Base-by-base conservation (phyloP, 2,113 vertebrate species). In the Heterocephalus glaber region DNA sequence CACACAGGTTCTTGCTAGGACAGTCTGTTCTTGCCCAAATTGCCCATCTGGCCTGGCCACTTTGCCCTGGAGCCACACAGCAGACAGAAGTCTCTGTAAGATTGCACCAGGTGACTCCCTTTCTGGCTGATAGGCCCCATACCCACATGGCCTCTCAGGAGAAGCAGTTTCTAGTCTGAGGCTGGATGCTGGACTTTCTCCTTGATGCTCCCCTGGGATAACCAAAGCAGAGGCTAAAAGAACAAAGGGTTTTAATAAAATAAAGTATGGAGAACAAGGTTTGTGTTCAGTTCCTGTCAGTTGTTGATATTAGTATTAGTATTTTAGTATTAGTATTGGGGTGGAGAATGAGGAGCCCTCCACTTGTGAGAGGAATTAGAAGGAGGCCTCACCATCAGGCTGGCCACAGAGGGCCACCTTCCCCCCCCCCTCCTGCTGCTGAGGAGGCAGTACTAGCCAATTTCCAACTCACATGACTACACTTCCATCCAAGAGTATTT, bases 401-500 rank as follows among this genome's bases (percentile, higher is more conserved):
- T 77, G 76, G 82, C 60, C 90, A 30, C 72, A 22, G 52, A 70
- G 60, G 80, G 65, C 63, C 0, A 0, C 49, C 56, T 70, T 38
- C 90, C 91, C 81, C 13, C 35, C 90, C 90, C 91, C 81, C 13
- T 28, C 90, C 56, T 56, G 92, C 90, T 95, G 86, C 89, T 93
- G 0, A 9, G 12, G 63, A 56, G 54, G 1, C 4, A 38, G 58
- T 38, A 11, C 65, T 92, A 82, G 95, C 94, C 97, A 95, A 22
- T 70, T 96, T 92, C 92, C 90, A 86, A 49, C 85, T 79, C 96
- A 88, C 10, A 52, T 97, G 96, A 95, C 79, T 84, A 28, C 0
- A 1, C 60, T 95, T 90, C 92, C 92, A 68, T 89, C 97, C 96
- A 96, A 97, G 95, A 96, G 86, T 83, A 97, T 97, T 60, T 84